Conservation (phyloP, 2,888 invertebrate species). For the Schizotus pectinicornis region DNA sequence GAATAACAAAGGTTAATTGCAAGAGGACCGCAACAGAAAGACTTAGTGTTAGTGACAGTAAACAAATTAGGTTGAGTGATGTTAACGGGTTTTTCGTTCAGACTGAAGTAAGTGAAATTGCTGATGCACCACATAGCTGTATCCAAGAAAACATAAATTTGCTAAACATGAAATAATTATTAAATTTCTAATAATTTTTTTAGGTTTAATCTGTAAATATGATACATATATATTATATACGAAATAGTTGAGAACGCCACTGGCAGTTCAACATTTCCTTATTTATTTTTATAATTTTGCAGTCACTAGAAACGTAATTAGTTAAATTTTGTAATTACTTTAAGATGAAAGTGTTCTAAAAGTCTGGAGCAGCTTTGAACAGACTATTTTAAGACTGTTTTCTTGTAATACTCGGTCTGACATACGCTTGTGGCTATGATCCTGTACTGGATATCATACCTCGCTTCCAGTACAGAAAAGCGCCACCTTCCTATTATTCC, state of each 20-base stretch:
- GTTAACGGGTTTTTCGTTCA: constrained; percentile 52
- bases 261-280: neutral
- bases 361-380: constrained; percentile 8
- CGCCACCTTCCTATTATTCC: constrained; percentile 22
- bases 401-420: constrained; percentile 23
- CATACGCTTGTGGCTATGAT: constrained; percentile 24
- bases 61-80: constrained; percentile 49
- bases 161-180: constrained; percentile 49
- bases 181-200: constrained; percentile 46
- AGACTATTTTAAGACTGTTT: constrained; percentile 28
- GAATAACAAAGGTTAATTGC: constrained; percentile 44
- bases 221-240: constrained; percentile 8
- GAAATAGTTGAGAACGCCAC: neutral
- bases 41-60: constrained; percentile 46
- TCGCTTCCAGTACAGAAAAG: constrained; percentile 12
- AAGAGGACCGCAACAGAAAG: constrained; percentile 49
- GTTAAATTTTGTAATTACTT: constrained; percentile 1
- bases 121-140: constrained; percentile 46
- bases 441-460: constrained; percentile 15
- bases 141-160: constrained; percentile 49
- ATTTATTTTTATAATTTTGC: neutral
- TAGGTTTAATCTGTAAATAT: neutral
- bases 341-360: constrained; percentile 25
- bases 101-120: constrained; percentile 49
- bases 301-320: neutral